Evolutionary conservation across 1,140 invertebrate species (phyloP), one percentile per base, ranked within the genome.

Genomic region (Zaprionus africanus): DNA sequence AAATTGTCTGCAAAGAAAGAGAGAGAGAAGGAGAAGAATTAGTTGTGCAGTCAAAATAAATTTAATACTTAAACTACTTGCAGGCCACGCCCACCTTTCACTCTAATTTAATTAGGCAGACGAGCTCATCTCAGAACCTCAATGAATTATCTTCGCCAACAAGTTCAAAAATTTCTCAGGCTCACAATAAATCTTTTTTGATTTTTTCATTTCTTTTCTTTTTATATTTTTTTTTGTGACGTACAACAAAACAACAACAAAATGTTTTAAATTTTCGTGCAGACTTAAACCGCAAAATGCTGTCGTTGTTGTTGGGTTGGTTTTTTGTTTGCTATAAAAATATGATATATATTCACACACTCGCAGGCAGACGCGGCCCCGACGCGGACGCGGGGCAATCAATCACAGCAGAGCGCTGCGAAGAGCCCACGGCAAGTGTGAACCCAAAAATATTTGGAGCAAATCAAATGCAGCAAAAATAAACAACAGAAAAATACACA

Each of bases 291-390:
- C 84, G 65, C 85, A 88, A 81, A 78, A 69, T 72, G 77, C 77
- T 78, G 76, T 62, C 64, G 61, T 64, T 63, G 53, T 68, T 58
- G 60, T 43, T 59, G 60, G 9, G 9, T 43, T 76, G 66, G 51
- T 63, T 64, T 38, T 76, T 46, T 72, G 74, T 64, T 63, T 73
- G 78, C 74, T 71, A 88, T 87, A 84, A 88, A 87, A 90, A 88
- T 90, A 87, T 85, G 76, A 90, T 90, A 84, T 86, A 81, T 84
- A 88, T 88, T 88, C 84, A 90, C 84, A 88, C 85, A 87, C 74
- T 79, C 77, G 41, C 15, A 17, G 69, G 34, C 75, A 22, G 22
- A 64, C n/a, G n/a, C n/a, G n/a, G 51, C 64, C 65, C 60, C 61
- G 51, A 56, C 12, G 12, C 7, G 11, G 83, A 56, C 12, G 12